Base-by-base conservation (phyloP, 1,140 invertebrate species). In the Leptopilina boulardi region DNA sequence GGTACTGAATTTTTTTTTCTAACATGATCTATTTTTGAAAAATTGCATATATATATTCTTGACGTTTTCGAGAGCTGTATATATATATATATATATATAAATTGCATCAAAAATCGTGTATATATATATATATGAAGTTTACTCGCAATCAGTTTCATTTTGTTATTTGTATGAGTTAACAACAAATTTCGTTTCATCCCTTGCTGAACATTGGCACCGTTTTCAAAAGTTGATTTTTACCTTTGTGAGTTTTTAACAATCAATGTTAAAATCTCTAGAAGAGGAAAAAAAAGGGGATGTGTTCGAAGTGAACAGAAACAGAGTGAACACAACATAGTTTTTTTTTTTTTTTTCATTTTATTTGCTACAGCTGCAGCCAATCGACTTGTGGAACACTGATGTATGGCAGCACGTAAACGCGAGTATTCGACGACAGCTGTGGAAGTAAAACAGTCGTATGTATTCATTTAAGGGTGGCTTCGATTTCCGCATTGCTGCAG, bases 381-480 rank as follows among this genome's bases (percentile, higher is more conserved):
- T 66, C 23, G 59, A 66, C 59, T 66, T 66, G 23, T 66, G 10
- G 13, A 66, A 66, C 59, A 66, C 59, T 66, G 23, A 66, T 66
- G 26, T 66, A 23, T 66, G 59, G 59, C 59, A 66, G 3, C 23
- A 66, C 26, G 59, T 66, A 66, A 66, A 34, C 26, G 59, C 59
- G 23, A 66, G 26, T 59, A 59, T 59, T 59, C 56, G 56, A 3
- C 56, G 21, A 59, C 59, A 66, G 59, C 59, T 66, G 59, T 30
- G 26, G 26, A 66, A 30, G 59, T 34, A 66, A 66, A 66, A 66
- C 59, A 66, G 59, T 66, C 59, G 59, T 66, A 66, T 66, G 26
- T 66, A 66, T 66, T 66, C 59, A 66, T 66, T 66, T 66, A 66
- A 34, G 26, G 59, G 59, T 66, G 59, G 26, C 59, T 66, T 66